Base-by-base conservation (phyloP, 2,113 vertebrate species). In the Pungitius pungitius region DNA sequence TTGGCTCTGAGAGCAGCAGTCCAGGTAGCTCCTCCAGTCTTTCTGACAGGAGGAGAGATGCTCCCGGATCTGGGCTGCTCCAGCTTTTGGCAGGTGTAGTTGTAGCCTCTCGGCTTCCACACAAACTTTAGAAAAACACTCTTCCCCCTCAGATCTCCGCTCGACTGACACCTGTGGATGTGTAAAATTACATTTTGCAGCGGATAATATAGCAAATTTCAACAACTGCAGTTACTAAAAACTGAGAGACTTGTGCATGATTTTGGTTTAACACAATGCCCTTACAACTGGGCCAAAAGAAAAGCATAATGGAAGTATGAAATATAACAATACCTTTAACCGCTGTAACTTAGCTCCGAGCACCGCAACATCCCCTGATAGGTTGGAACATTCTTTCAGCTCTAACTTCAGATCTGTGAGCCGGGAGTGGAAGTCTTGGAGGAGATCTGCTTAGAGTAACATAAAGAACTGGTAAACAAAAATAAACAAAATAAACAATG, bases 361-460 rank as follows among this genome's bases (percentile, higher is more conserved):
- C 35, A 83, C 77, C 82, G 90, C 90, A 75, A 91, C 90, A 82
- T 97, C 95, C 14, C 95, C 96, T 60, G 94, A 95, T 49, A 89
- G 93, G 67, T 94, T 93, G 69, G 93, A 94, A 70, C 92, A 94
- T 27, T 94, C 91, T 91, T 93, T 95, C 30, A 96, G 89, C 65
- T 91, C 89, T 72, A 83, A 77, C 84, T 95, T 98, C 74, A 90
- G 85, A 69, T 85, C 82, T 27, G 89, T 89, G 58, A 98, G 93
- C 97, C 96, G 97, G 24, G 93, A 91, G 59, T 95, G 95, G 82
- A 99, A 99, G 86, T 93, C 94, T 82, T 94, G 92, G 87, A 97
- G 92, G 18, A 95, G 93, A 42, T 94, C 98, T 99, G 92, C 81
- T 68, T 68, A 0, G 22, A 77, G 43, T 8, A 69, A 65, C 33